Percentiles rank a stretch among this genome's conserved stretches.
phyloP scores from a whole-genome alignment of 1,140 invertebrate genomes.

The Dufourea novaeangliae region DNA sequence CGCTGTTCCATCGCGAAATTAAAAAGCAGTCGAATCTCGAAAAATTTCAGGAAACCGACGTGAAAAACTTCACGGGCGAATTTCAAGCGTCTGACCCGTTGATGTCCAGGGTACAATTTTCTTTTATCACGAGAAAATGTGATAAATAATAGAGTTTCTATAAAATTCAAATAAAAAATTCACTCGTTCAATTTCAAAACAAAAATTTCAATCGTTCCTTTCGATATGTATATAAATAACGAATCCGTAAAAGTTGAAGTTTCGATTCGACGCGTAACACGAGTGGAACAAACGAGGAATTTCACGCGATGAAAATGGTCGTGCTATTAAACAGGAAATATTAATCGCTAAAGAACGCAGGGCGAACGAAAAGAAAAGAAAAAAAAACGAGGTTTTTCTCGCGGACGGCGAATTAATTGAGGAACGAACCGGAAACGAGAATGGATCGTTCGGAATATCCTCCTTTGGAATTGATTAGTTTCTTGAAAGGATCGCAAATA shows the following conservation, averaged over 20 bases:
- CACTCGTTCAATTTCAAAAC: too few relatives aligned
- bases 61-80: too few relatives aligned
- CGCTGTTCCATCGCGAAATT: constrained; percentile 20
- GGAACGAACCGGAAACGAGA: neutral
- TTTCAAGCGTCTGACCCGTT: too few relatives aligned
- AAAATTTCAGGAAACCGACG: too few relatives aligned
- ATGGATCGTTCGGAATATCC: constrained; percentile 27
- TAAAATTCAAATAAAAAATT: too few relatives aligned
- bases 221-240: too few relatives aligned
- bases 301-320: constrained; percentile 18
- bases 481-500: constrained; percentile 47
- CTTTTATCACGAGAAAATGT: too few relatives aligned
- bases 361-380: neutral
- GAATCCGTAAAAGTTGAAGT: neutral
- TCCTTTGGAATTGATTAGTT: constrained; percentile 21
- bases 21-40: neutral
- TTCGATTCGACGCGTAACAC: neutral
- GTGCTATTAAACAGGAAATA: constrained; percentile 41
- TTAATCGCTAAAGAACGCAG: constrained; percentile 27
- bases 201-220: too few relatives aligned
- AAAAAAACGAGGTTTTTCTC: neutral
- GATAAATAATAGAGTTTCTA: too few relatives aligned
- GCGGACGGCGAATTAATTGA: constrained; percentile 31
- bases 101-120: too few relatives aligned
- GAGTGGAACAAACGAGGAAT: neutral